Evolutionary conservation across 2,888 invertebrate genomes (phyloP), one percentile per base, ranked within the genome.

Genomic region (Synergus gifuensis): DNA sequence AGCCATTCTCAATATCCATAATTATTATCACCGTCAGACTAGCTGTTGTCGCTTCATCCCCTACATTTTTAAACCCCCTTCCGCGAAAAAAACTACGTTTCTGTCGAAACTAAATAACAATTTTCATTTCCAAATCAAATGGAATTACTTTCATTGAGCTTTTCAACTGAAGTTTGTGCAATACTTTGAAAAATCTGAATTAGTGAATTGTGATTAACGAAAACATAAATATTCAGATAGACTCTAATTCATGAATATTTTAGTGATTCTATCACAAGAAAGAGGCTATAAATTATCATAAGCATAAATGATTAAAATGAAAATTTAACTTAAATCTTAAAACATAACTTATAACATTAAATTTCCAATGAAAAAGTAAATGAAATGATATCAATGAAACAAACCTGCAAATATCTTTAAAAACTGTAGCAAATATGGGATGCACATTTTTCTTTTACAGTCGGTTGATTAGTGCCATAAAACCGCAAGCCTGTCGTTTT

Each of bases 1-100:
- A 86, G 86, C 88, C 87, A 88, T 87, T 89, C 89, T 89, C 89
- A 86, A 90, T 90, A 89, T 90, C 88, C 89, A 89, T 89, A 90
- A 90, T 90, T 89, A 89, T 90, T 87, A 87, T 87, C 88, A 86
- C 81, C 83, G 73, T 58, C 76, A 81, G 77, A 82, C n/a, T 76
- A 77, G 73, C 73, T 73, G 49, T 54, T 73, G 73, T 14, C 73
- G 73, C 36, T 69, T 46, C 73, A 66, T 44, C 64, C 76, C 18
- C 63, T 18, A 44, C 46, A 54, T 28, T 54, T 18, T 60, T 28
- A n/a, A 16, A 3, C 28, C 49, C 69, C 11, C 22, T 22, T 46
- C 5, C 66, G 44, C 49, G 28, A 28, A 36, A 46, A 63, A 44
- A 67, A 12, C 46, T 0, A 7, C 7, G 44, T 28, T n/a, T 16